Base-by-base conservation (phyloP, 1,140 invertebrate genomes). In the Brachionus rotundiformis region DNA sequence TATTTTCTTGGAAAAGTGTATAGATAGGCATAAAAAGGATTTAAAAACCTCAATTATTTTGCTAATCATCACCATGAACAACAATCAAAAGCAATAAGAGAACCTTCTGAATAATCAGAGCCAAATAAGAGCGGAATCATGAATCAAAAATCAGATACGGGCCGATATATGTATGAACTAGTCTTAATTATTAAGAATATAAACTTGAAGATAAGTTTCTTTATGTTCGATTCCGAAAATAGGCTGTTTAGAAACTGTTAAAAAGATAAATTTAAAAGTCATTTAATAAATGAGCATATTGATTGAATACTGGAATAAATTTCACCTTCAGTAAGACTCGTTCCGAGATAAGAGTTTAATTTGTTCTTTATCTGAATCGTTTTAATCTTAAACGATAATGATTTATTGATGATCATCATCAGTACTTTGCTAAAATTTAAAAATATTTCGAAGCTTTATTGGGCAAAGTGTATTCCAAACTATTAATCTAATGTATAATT, bases 401-500 rank as follows among this genome's bases (percentile, higher is more conserved):
- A 68, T 68, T 68, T 68, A 68, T 68, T 68, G 63, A 68, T 68
- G 63, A 68, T 68, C 63, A 68, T 68, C 63, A 68, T 68, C 29
- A 68, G 33, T 19, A 68, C 36, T 19, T 36, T 10, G 29, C 13
- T 68, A 36, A 5, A 19, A 33, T 27, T 23, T 13, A 63, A 63
- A 27, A 63, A 27, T 4, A 63, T 13, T 63, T 63, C 29, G 25
- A 63, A 11, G 29, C 25, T 29, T 29, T 23, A 29, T 63, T 63
- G 29, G 29, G 61, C 61, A 63, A 63, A 63, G 61, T 63, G 61
- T 63, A 63, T 63, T 63, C 47, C 61, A 63, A 63, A 11, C 61
- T 63, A 73, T 73, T 44, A 73, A 73, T 73, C 68, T 73, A 73
- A 73, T 73, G 68, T 73, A 23, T 73, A 73, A 73, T 73, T 73